phyloP scores from a whole-genome alignment of 2,888 invertebrate species.

The Drosophila anomalata region DNA sequence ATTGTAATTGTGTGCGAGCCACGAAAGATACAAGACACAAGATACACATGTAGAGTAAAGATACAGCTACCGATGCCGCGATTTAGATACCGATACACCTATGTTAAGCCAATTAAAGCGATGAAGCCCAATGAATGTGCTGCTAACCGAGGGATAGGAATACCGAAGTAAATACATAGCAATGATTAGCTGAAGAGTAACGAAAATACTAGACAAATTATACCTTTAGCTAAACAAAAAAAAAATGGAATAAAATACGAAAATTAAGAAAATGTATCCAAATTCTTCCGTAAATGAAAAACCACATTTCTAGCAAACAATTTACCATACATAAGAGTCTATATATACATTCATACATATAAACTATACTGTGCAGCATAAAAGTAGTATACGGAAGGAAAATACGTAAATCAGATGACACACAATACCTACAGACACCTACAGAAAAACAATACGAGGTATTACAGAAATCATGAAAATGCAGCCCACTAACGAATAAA shows the following conservation, averaged over 20 bases:
- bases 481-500: conserved; percentile 34
- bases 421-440: conserved; percentile 27
- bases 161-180: conserved; percentile 42
- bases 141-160: conserved; percentile 25
- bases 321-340: conserved; percentile 74
- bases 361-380: conserved; percentile 53
- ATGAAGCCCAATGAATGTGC: conserved; percentile 49
- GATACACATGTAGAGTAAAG: conserved; percentile 11
- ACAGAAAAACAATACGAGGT: conserved; percentile 34
- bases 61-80: conserved; percentile 19
- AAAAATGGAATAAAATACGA: conserved; percentile 15
- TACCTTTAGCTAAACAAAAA: conserved; percentile 64
- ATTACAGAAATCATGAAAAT: conserved; percentile 40
- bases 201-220: conserved; percentile 65
- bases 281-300: conserved; percentile 73
- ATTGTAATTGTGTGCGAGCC: conserved; percentile 16
- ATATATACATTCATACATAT: conserved; percentile 57
- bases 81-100: conserved; percentile 40
- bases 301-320: conserved; percentile 64
- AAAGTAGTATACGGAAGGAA: conserved; percentile 48
- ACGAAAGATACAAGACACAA: conserved; percentile 18
- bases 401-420: conserved; percentile 70
- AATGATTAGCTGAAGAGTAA: conserved; percentile 54
- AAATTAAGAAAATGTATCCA: conserved; percentile 66
- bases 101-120: conserved; percentile 54